phyloP scores from a whole-genome alignment of 2,888 invertebrate species.

The Melolontha melolontha region DNA sequence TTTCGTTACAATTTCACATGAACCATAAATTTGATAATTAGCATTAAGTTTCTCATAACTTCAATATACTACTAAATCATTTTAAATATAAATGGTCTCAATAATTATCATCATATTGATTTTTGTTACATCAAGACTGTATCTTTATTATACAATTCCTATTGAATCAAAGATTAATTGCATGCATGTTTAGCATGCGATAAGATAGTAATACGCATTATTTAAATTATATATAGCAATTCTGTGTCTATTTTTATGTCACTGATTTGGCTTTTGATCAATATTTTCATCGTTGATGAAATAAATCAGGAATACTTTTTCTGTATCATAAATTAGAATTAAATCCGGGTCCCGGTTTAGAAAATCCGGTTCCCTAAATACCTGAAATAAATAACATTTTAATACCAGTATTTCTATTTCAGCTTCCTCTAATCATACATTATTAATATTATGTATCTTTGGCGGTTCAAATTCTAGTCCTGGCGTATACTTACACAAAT shows the following conservation, averaged over 20 bases:
- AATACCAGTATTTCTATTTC: slow-evolving; percentile 32
- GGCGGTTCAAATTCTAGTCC: not conserved
- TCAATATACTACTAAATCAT: not conserved
- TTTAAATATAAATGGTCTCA: slow-evolving; percentile 4
- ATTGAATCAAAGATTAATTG: not conserved
- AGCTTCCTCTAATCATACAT: slow-evolving; percentile 23
- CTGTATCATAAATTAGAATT: slow-evolving; percentile 7
- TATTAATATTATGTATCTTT: slow-evolving; percentile 16
- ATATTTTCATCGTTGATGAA: slow-evolving; percentile 3
- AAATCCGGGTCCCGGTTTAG: not conserved
- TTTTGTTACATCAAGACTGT: not conserved
- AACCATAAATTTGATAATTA: slow-evolving; percentile 6
- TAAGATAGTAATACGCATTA: slow-evolving; percentile 5
- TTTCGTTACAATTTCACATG: not conserved
- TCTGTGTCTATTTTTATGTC: not conserved
- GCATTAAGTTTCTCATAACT: not conserved
- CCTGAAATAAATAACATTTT: slow-evolving; percentile 21
- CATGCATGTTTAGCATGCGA: not conserved
- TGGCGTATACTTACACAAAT: slow-evolving; percentile 14
- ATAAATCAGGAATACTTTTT: slow-evolving; percentile 12
- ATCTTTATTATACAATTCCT: not conserved
- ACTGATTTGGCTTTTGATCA: slow-evolving; percentile 11
- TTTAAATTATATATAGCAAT: not conserved
- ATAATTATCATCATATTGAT: slow-evolving; percentile 1
- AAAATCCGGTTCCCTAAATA: slow-evolving; percentile 21